Evolutionary conservation across 2,888 invertebrate genomes (phyloP), one percentile per base, ranked within the genome.

Genomic region (Tachystola acroxantha): DNA sequence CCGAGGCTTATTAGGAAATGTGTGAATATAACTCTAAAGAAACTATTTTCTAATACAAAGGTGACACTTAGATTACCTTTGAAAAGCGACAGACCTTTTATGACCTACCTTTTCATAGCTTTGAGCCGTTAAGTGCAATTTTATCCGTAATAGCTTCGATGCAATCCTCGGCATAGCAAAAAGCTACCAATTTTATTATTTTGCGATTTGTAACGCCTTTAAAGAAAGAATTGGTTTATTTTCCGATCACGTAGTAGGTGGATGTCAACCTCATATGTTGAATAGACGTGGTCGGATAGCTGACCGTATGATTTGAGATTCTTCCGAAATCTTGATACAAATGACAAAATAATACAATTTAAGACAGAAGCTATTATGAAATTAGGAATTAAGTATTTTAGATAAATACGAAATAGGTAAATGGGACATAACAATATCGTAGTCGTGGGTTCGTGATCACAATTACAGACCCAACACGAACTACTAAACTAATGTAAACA

Each of bases 381-480:
- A n/a, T n/a, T n/a, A n/a, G n/a, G n/a, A n/a, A n/a, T n/a, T n/a
- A n/a, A n/a, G n/a, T n/a, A 19, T 3, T 3, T 19, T 3, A 19
- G 7, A 19, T 20, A 20, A 20, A 25, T 10, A 10, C 5, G 25
- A n/a, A 25, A 7, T 5, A 10, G 1, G 25, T 63, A 69, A 69
- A 67, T 67, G 63, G 62, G 59, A 64, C 62, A 67, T 62, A 49
- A 50, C 51, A 57, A 48, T 43, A 56, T 56, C 57, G 55, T 53
- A 53, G 58, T 71, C 68, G 72, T 72, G 71, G 57, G 51, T 50
- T 71, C 72, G 73, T 76, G 78, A 77, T 71, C 56, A 50, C 63
- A 61, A 61, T 69, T 77, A 77, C 75, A 70, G 75, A 73, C 70
- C 70, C 60, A 54, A 61, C 59, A 57, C 59, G 66, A 66, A 57